These are phyloP conservation scores for Benthosema pterotum DNA, from an alignment of 2,797 vertebrate genomes.

Conservation along the genomic window DNA sequence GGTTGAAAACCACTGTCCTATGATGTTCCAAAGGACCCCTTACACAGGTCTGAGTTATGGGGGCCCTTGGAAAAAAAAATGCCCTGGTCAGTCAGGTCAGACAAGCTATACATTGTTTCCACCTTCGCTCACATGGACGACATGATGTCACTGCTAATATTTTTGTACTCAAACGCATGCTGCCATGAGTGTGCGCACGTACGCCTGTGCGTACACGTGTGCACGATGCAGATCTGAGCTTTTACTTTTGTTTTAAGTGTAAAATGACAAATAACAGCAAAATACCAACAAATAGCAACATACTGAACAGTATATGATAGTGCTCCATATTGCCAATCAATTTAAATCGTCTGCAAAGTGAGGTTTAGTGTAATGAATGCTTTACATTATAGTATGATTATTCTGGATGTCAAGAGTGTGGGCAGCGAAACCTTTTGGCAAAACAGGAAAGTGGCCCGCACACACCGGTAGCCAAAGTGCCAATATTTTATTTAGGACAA, in stretches of 20 bases:
- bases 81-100: background rate
- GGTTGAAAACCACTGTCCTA: too few species aligned
- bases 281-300: too few species aligned
- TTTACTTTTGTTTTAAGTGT: background rate
- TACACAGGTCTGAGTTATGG: too few species aligned
- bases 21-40: too few species aligned
- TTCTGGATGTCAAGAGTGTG: too few species aligned
- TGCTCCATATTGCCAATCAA: background rate
- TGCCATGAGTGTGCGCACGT: conserved; percentile 24
- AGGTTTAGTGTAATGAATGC: background rate
- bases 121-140: conserved; percentile 17
- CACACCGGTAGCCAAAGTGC: too few species aligned
- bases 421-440: too few species aligned
- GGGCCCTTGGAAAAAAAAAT: too few species aligned
- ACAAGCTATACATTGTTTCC: conserved; percentile 1
- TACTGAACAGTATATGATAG: too few species aligned
- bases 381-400: too few species aligned
- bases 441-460: too few species aligned
- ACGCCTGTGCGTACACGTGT: background rate
- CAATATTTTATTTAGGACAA: too few species aligned
- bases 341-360: background rate
- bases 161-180: conserved; percentile 24
- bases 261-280: background rate
- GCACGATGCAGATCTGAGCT: background rate
- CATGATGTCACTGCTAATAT: conserved; percentile 46